Conservation (phyloP, 2,797 vertebrate genomes). For the Enteromius thamalakanensis region DNA sequence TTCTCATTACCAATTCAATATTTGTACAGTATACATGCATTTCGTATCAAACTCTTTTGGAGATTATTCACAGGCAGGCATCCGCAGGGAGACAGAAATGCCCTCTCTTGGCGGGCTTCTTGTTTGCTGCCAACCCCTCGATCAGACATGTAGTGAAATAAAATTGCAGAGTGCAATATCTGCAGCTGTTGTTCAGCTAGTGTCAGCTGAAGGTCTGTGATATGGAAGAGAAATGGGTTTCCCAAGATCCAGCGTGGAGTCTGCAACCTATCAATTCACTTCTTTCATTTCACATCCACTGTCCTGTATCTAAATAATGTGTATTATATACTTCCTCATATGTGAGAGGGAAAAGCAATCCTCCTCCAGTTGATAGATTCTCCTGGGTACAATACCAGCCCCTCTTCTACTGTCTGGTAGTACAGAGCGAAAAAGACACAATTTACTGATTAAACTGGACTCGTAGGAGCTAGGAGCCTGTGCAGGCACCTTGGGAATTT, state of each 20-base stretch:
- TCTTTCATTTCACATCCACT: slow-evolving; percentile 48
- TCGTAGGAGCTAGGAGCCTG: slow-evolving; percentile 28
- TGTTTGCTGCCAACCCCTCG: slow-evolving; percentile 42
- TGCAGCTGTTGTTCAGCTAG: slow-evolving; percentile 41
- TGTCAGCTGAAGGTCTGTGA: slow-evolving; percentile 43
- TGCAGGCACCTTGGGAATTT: slow-evolving; percentile 50
- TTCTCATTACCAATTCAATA: not conserved
- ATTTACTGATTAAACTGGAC: slow-evolving; percentile 61
- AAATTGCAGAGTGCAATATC: slow-evolving; percentile 49
- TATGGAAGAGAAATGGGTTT: slow-evolving; percentile 55
- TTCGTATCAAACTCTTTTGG: not conserved
- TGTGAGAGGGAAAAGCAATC: slow-evolving; percentile 54
- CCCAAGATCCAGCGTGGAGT: slow-evolving; percentile 29
- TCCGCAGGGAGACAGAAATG: slow-evolving; percentile 12
- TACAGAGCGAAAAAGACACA: slow-evolving; percentile 42
- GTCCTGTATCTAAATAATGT: slow-evolving; percentile 59
- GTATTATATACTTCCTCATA: slow-evolving; percentile 54
- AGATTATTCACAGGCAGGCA: not conserved
- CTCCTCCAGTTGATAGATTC: slow-evolving; percentile 58
- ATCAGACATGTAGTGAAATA: slow-evolving; percentile 37
- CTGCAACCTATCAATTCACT: slow-evolving; percentile 53
- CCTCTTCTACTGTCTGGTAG: slow-evolving; percentile 45
- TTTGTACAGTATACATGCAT: not conserved
- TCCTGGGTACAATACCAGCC: slow-evolving; percentile 54
- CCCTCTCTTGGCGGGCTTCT: not conserved